Evolutionary conservation across 2,113 vertebrate species (phyloP).

Genomic region (Hylia prasina): DNA sequence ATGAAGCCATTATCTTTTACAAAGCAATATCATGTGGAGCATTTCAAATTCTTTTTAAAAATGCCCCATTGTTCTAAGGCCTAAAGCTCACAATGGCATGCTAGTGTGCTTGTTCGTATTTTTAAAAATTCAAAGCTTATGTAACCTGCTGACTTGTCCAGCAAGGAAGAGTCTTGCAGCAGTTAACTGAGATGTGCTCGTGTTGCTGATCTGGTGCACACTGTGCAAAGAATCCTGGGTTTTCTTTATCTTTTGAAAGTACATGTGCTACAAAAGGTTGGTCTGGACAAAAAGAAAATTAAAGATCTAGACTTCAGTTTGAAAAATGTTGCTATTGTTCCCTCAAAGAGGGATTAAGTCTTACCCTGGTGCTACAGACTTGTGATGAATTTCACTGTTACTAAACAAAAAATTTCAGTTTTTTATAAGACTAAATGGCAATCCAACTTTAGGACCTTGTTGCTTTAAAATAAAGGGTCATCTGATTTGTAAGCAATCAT

Average conservation of each 20-base stretch:
- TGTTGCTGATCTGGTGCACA: background rate
- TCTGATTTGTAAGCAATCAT: background rate
- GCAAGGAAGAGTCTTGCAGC: background rate
- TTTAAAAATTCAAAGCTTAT: background rate
- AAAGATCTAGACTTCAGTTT: background rate
- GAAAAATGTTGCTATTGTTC: background rate
- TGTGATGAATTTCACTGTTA: background rate
- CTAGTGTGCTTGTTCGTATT: background rate
- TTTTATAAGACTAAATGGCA: background rate
- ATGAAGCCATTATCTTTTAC: constrained; percentile 40
- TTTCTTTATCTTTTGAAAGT: background rate
- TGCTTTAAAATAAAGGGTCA: background rate
- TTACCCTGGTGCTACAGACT: background rate
- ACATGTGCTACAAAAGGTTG: background rate
- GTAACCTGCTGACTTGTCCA: background rate
- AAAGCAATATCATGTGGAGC: background rate
- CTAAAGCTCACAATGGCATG: background rate
- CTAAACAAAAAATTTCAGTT: background rate
- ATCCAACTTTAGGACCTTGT: background rate
- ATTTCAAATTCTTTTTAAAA: constrained; percentile 39
- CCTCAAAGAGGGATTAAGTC: background rate
- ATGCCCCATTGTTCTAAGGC: constrained; percentile 21
- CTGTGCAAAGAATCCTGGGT: background rate
- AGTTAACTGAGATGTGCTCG: fast-evolving
- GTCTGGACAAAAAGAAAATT: background rate